Percentiles rank a stretch among this genome's conserved stretches.
Evolutionary conservation across 2,888 invertebrate species (phyloP).

Genomic region (Rhagonycha lutea): DNA sequence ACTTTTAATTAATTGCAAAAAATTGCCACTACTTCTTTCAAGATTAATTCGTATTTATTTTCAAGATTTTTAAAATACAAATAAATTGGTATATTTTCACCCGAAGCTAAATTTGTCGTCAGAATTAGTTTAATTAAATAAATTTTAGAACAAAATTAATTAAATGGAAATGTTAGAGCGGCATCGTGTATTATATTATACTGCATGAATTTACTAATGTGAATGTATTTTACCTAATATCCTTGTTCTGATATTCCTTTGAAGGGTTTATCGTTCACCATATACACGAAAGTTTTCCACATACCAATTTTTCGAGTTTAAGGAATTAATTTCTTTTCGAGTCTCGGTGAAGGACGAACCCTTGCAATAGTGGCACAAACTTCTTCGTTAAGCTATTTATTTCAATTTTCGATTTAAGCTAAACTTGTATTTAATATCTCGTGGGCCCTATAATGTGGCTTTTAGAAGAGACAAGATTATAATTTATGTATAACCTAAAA

Average conservation of each 20-base stretch:
- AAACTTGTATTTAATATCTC: constrained; percentile 6
- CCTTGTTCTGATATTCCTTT: neutral
- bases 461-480: constrained; percentile 13
- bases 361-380: neutral
- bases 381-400: neutral
- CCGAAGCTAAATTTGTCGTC: too few relatives aligned
- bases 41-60: neutral
- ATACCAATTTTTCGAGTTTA: neutral
- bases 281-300: neutral
- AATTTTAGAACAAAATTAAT: neutral
- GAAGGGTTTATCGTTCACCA: neutral
- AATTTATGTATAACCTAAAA: constrained; percentile 21
- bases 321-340: neutral
- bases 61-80: too few relatives aligned
- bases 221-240: neutral
- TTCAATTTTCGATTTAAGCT: neutral
- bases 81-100: too few relatives aligned
- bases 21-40: neutral
- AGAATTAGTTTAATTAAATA: neutral
- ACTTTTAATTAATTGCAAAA: neutral
- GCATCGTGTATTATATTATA: neutral
- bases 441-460: constrained; percentile 16
- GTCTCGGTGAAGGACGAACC: too few relatives aligned
- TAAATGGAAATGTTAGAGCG: neutral
- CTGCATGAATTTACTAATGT: neutral